Percentiles rank a stretch among this genome's conserved stretches.
Evolutionary conservation across 1,140 invertebrate species (phyloP).

Genomic region (Drosophila eugracilis): DNA sequence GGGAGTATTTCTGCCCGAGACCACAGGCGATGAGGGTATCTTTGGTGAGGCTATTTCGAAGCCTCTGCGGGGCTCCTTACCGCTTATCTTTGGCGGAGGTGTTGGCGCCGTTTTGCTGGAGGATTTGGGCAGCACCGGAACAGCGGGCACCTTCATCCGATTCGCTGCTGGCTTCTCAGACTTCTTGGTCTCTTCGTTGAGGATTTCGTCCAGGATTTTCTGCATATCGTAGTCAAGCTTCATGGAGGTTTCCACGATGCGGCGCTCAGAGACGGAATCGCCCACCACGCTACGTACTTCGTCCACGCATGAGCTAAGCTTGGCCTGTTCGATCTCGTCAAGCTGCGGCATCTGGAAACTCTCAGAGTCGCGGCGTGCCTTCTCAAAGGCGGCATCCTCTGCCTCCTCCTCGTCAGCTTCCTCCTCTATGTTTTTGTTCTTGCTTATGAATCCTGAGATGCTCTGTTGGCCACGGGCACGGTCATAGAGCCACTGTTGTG

Average conservation of each 20-base stretch:
- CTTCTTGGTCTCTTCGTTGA: slow-evolving; percentile 85
- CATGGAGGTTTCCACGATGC: slow-evolving; percentile 89
- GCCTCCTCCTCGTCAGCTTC: slow-evolving; percentile 86
- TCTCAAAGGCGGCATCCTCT: slow-evolving; percentile 66
- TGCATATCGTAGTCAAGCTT: slow-evolving; percentile 90
- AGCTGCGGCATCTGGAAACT: slow-evolving; percentile 86
- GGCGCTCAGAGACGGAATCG: slow-evolving; percentile 89
- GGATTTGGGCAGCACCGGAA: slow-evolving; percentile 22
- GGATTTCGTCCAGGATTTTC: slow-evolving; percentile 89
- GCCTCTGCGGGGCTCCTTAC: slow-evolving; percentile 82
- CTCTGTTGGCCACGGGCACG: slow-evolving; percentile 88
- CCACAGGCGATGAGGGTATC: slow-evolving; percentile 86
- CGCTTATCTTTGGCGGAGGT: slow-evolving; percentile 59
- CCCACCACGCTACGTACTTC: slow-evolving; percentile 92
- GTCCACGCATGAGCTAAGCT: slow-evolving; percentile 93
- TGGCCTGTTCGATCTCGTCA: slow-evolving; percentile 89
- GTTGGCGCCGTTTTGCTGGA: slow-evolving; percentile 22
- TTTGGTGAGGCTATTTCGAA: slow-evolving; percentile 85
- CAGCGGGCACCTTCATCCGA: slow-evolving; percentile 8
- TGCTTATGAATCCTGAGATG: slow-evolving; percentile 89
- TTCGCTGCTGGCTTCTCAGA: slow-evolving; percentile 31
- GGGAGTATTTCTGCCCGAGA: slow-evolving; percentile 86
- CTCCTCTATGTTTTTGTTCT: slow-evolving; percentile 91
- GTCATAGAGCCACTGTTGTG: slow-evolving; percentile 94
- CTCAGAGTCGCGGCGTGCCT: slow-evolving; percentile 77